Evolutionary conservation across 1,140 invertebrate species (phyloP), one percentile per base, ranked within the genome.

Genomic region (Pissodes strobi): DNA sequence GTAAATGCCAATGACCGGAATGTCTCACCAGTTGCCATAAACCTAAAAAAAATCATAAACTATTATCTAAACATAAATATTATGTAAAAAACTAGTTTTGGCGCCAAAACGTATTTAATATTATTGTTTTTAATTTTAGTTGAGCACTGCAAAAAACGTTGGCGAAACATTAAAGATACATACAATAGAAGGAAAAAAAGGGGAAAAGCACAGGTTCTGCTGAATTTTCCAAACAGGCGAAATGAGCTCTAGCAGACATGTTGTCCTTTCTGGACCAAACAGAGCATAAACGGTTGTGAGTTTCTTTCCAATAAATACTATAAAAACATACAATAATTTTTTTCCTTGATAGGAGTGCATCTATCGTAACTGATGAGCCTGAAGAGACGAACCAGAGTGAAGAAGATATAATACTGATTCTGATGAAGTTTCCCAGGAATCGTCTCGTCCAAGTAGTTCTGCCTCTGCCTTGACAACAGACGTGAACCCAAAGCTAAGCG

Each of bases 21-120:
- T n/a, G n/a, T n/a, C n/a, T n/a, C n/a, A n/a, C n/a, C n/a, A n/a
- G 45, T 43, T 43, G 39, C 15, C 39, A 43, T 12, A 21, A 48
- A 48, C 18, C 45, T 18, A 48, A 18, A 21, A 48, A 48, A 48
- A 41, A 13, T 41, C 10, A 8, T 13, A 41, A 13, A 8, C 39
- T 41, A 8, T 41, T 41, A 5, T 8, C 13, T 41, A 4, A 8
- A 13, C 10, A 17, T 21, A 48, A 2, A 19, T 48, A 17, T 48
- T 18, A 21, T 18, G 45, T 2, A 6, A 21, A 18, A 17, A 48
- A 18, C 19, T 5, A 8, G 4, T 21, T 21, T 51, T 27, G 27
- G 15, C 27, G 21, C 8, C 12, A 8, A 23, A 6, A 51, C 21
- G n/a, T 8, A 9, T 51, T 27, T n/a, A 10, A 12, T 27, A 27